phyloP scores from a whole-genome alignment of 64 coral and sea anemone genomes.

The Montipora efflorescens region DNA sequence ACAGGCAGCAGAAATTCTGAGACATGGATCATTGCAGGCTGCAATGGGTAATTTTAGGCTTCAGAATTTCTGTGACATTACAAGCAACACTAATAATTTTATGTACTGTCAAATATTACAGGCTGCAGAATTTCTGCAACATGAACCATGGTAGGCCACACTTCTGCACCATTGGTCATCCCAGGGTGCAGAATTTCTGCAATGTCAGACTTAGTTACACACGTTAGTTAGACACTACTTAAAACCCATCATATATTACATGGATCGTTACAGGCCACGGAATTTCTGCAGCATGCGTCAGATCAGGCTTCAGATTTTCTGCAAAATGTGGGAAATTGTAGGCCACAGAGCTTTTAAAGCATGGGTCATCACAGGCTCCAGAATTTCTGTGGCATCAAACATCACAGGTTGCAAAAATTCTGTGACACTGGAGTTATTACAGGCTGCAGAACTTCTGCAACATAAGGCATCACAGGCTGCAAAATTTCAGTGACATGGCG shows the following conservation, averaged over 20 bases:
- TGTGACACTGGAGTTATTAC: no score
- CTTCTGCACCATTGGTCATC: not conserved
- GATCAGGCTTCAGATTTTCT: no score
- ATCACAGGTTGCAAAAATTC: no score
- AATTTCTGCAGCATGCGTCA: no score
- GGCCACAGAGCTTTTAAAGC: no score
- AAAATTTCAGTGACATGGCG: no score
- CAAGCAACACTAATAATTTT: not conserved
- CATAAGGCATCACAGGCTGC: no score
- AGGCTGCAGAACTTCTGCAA: no score
- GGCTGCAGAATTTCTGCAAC: not conserved
- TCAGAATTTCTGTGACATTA: not conserved
- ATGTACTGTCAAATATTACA: not conserved
- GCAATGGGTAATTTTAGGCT: not conserved
- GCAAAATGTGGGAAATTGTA: no score
- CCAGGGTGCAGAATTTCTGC: not conserved
- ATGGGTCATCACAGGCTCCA: no score
- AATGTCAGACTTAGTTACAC: not conserved
- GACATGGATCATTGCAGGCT: not conserved
- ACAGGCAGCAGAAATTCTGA: not conserved
- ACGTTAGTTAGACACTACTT: not conserved
- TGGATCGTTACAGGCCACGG: no score
- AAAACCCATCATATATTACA: not conserved
- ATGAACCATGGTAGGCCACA: not conserved
- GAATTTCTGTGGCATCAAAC: no score